Conservation (phyloP, 2,888 invertebrate species). For the Thereva unica region DNA sequence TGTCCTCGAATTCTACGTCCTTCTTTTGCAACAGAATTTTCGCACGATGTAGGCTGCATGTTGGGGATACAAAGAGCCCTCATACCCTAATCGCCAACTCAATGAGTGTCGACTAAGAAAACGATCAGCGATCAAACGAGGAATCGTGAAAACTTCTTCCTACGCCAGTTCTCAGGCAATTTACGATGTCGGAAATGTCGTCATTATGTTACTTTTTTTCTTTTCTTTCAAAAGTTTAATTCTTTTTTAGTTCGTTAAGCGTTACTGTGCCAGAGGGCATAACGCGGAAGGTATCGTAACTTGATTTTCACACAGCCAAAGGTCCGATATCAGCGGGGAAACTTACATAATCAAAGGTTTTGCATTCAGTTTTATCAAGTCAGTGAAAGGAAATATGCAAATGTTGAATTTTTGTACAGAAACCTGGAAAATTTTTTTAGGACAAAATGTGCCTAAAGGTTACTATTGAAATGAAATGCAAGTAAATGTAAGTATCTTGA, state of each 20-base stretch:
- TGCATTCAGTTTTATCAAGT: no score
- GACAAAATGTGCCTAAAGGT: no score
- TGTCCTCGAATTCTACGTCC: constrained; percentile 30
- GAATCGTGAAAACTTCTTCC: constrained; percentile 42
- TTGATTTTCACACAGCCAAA: constrained; percentile 19
- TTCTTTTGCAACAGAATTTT: constrained; percentile 18
- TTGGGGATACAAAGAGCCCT: neutral
- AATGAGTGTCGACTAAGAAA: constrained; percentile 19
- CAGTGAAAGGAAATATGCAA: no score
- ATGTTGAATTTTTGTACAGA: no score
- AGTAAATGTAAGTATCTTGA: no score
- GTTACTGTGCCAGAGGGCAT: constrained; percentile 24
- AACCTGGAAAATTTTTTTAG: no score
- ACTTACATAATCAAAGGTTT: no score
- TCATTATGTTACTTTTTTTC: constrained; percentile 30
- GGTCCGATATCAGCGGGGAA: constrained; percentile 1
- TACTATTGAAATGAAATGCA: no score
- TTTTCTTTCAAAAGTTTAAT: constrained; percentile 17
- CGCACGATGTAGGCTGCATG: constrained; percentile 15
- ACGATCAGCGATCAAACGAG: constrained; percentile 28
- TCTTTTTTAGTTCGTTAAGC: constrained; percentile 22
- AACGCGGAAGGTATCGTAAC: constrained; percentile 15
- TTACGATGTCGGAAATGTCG: constrained; percentile 41
- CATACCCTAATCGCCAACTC: neutral
- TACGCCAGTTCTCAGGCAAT: constrained; percentile 42